These are phyloP conservation scores for Napeogenes sylphis DNA, from an alignment of 2,888 invertebrate species.

Conservation along the genomic window DNA sequence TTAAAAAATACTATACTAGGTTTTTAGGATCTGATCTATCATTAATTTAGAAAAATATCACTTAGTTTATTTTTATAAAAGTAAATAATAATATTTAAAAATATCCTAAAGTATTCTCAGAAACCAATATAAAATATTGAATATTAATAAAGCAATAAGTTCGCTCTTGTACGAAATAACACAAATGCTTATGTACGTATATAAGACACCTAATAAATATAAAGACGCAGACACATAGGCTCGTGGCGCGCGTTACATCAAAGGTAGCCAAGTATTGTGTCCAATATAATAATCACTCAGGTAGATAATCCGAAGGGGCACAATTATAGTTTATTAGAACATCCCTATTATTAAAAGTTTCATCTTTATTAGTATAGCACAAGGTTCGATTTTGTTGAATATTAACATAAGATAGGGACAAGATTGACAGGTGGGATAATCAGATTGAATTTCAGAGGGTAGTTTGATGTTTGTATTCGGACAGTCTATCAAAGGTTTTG, in stretches of 20 bases:
- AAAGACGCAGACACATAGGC: slow-evolving; percentile 4
- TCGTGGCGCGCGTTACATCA: slow-evolving; percentile 55
- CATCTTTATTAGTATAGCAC: slow-evolving; percentile 18
- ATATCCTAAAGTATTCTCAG: no score
- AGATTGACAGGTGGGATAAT: slow-evolving; percentile 66
- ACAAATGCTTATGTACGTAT: not conserved
- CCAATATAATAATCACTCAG: slow-evolving; percentile 52
- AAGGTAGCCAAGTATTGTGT: slow-evolving; percentile 65
- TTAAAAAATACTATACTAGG: no score
- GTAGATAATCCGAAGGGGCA: slow-evolving; percentile 69
- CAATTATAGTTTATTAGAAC: slow-evolving; percentile 60
- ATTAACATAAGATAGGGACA: slow-evolving; percentile 46
- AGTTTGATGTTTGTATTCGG: slow-evolving; percentile 40
- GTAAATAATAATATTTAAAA: no score
- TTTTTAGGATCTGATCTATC: no score
- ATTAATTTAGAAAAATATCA: no score
- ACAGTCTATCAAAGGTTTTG: slow-evolving; percentile 46
- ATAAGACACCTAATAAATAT: slow-evolving; percentile 10
- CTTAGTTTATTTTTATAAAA: no score
- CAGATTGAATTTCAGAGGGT: slow-evolving; percentile 51
- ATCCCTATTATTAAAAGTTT: slow-evolving; percentile 22
- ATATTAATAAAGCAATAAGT: no score
- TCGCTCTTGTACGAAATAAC: not conserved
- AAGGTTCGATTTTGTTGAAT: slow-evolving; percentile 28
- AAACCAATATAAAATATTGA: no score